phyloP scores from a whole-genome alignment of 2,797 vertebrate species.

The Enteromius trimaculatus region DNA sequence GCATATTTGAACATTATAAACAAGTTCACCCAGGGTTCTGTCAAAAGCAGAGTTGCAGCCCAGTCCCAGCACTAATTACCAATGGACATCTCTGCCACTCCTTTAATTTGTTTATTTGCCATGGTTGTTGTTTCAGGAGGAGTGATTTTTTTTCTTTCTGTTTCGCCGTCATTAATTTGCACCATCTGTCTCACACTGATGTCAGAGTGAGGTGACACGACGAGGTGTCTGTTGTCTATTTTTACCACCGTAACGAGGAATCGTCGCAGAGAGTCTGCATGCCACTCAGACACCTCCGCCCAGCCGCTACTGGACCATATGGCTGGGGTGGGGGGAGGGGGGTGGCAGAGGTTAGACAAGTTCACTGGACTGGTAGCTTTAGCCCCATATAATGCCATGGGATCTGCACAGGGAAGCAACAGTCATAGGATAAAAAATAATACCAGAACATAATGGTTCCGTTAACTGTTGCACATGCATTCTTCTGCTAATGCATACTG shows the following conservation, averaged over 20 bases:
- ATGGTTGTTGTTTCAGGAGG: conserved; percentile 64
- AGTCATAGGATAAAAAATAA: neutral
- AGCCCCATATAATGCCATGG: conserved; percentile 9
- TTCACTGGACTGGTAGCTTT: conserved; percentile 59
- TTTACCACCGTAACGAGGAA: conserved; percentile 81
- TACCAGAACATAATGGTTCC: neutral
- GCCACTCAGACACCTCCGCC: conserved; percentile 69
- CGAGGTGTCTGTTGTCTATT: conserved; percentile 78
- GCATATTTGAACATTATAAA: conserved; percentile 50
- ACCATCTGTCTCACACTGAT: conserved; percentile 78
- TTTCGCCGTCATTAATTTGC: conserved; percentile 73
- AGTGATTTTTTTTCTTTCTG: conserved; percentile 60
- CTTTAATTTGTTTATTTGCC: conserved; percentile 56
- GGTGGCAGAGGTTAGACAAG: conserved; percentile 63
- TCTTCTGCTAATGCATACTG: no score
- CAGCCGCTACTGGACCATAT: conserved; percentile 76
- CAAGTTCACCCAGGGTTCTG: conserved; percentile 39
- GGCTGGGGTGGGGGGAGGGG: conserved; percentile 70
- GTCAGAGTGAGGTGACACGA: conserved; percentile 76
- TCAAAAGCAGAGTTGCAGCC: conserved; percentile 40
- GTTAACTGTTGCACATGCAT: neutral
- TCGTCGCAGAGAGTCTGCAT: conserved; percentile 69
- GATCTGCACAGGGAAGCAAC: neutral
- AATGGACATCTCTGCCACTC: conserved; percentile 54
- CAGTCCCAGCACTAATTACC: conserved; percentile 49